Conservation (phyloP, 1,140 invertebrate species). For the Venustaconcha ellipsiformis region DNA sequence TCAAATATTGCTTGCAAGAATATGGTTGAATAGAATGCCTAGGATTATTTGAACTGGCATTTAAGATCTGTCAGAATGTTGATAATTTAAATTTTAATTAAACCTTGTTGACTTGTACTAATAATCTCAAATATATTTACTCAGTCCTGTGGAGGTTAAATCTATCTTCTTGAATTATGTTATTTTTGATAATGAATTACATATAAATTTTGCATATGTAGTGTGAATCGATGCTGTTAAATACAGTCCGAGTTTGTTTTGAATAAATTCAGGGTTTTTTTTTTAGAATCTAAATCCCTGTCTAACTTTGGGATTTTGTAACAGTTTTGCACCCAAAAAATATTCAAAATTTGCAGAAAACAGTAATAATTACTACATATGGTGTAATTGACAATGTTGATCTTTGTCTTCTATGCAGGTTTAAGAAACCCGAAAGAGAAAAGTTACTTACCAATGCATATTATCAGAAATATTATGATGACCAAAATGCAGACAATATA, state of each 20-base stretch:
- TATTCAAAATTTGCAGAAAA: too few relatives aligned
- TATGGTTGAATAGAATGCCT: neutral
- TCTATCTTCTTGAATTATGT: neutral
- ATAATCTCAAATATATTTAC: neutral
- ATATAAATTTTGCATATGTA: neutral
- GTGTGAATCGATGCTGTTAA: too few relatives aligned
- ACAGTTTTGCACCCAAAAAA: too few relatives aligned
- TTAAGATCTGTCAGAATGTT: neutral
- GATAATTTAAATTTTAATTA: too few relatives aligned
- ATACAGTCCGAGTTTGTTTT: too few relatives aligned
- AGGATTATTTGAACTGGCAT: neutral
- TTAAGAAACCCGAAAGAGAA: slow-evolving; percentile 50
- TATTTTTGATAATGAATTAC: neutral
- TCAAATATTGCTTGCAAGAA: neutral
- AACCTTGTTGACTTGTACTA: neutral
- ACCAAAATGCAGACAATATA: slow-evolving; percentile 48
- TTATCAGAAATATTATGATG: slow-evolving; percentile 32
- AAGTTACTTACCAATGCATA: slow-evolving; percentile 54
- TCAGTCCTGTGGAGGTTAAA: neutral
- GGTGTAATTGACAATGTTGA: too few relatives aligned
- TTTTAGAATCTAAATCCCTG: slow-evolving; percentile 12
- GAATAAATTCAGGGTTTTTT: neutral
- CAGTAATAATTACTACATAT: too few relatives aligned
- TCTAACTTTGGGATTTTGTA: too few relatives aligned
- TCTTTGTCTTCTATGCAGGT: slow-evolving; percentile 28